Evolutionary conservation across 1,140 invertebrate genomes (phyloP).

Genomic region (Eriosoma lanigerum): DNA sequence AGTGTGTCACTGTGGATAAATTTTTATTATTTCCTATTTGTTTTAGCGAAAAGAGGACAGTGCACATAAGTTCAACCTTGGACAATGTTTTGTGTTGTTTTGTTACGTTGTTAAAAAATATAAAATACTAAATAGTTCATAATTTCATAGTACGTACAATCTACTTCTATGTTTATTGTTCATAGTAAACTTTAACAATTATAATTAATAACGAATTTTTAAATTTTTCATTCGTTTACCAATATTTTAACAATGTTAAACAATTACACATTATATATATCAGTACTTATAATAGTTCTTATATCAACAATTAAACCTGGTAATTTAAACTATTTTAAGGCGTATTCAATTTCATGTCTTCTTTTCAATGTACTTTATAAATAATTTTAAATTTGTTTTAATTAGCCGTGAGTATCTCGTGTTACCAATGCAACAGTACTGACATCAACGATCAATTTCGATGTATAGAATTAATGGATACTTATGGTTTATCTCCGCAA

Average conservation of each 20-base stretch:
- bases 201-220: no score
- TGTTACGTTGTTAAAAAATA: no score
- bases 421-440: constrained; percentile 87
- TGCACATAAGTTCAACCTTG: no score
- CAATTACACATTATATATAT: not conserved
- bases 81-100: no score
- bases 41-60: no score
- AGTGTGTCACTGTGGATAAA: no score
- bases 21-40: no score
- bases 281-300: not conserved
- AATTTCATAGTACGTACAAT: no score
- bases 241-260: not conserved
- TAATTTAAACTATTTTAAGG: not conserved
- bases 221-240: not conserved
- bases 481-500: constrained; percentile 68
- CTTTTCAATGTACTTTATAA: not conserved
- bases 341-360: not conserved
- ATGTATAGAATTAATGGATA: constrained; percentile 80
- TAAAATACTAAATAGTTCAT: no score
- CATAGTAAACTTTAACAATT: no score
- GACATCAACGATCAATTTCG: constrained; percentile 76
- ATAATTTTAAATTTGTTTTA: constrained; percentile 52
- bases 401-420: constrained; percentile 70
- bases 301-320: not conserved
- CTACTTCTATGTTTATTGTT: no score